phyloP scores from a whole-genome alignment of 1,140 invertebrate species.

The Delia radicum region DNA sequence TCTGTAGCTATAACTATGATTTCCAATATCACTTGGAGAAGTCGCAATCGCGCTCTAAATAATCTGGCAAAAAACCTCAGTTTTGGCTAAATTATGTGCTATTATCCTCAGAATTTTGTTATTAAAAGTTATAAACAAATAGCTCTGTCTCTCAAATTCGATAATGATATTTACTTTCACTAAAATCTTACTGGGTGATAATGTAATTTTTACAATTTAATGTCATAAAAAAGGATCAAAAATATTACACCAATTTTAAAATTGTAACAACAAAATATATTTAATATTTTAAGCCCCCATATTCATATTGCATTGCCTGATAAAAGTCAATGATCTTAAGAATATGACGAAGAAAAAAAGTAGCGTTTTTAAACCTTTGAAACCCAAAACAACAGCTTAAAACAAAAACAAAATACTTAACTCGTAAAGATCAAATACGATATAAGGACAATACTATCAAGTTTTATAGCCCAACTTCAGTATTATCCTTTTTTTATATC shows the following conservation, averaged over 20 bases:
- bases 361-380: background rate
- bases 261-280: too few relatives aligned
- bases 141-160: too few relatives aligned
- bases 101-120: too few relatives aligned
- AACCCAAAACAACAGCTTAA: background rate
- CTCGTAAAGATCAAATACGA: constrained; percentile 5
- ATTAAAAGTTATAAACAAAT: too few relatives aligned
- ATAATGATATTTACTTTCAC: too few relatives aligned
- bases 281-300: background rate
- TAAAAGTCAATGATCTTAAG: constrained; percentile 29
- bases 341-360: background rate
- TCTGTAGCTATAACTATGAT: too few relatives aligned
- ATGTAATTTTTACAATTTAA: background rate
- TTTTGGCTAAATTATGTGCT: too few relatives aligned
- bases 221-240: background rate
- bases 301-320: constrained; percentile 24
- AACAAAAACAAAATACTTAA: background rate
- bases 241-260: background rate
- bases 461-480: background rate
- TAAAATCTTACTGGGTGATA: background rate
- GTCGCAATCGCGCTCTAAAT: too few relatives aligned
- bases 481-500: background rate
- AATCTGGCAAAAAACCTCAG: too few relatives aligned
- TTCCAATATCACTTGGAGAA: too few relatives aligned
- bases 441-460: constrained; percentile 16